A percentile compares a stretch with the other conserved stretches of the same genome.
Evolutionary conservation across 1,140 invertebrate genomes (phyloP).

Genomic region (Bursaphelenchus mucronatus): DNA sequence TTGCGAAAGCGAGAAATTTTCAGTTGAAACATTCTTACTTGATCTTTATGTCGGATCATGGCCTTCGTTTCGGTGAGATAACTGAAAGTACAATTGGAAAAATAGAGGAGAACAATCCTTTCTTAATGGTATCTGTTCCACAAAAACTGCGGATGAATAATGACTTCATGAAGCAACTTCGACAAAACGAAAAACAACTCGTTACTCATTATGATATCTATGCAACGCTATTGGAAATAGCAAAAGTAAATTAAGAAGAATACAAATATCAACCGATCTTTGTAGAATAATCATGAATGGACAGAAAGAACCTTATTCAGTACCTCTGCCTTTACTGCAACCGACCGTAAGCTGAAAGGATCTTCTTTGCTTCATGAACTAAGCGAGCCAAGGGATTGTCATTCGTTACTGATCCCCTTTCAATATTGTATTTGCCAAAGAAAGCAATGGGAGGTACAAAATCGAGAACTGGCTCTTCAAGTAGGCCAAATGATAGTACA

Average conservation of each 20-base stretch:
- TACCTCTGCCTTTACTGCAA: neutral
- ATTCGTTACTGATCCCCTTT: constrained; percentile 8
- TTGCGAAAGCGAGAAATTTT: too few species aligned
- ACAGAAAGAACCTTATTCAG: constrained; percentile 2
- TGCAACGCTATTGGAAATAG: neutral
- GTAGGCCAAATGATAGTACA: too few species aligned
- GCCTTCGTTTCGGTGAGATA: too few species aligned
- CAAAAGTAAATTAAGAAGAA: neutral
- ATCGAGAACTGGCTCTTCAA: too few species aligned
- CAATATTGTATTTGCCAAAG: constrained; percentile 9
- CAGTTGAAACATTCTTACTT: too few species aligned
- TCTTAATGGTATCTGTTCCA: neutral
- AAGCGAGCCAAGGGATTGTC: constrained; percentile 2
- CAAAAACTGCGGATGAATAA: constrained; percentile 1
- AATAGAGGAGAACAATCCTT: constrained; percentile 1
- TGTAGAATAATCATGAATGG: constrained; percentile 5
- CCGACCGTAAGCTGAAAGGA: constrained; percentile 6
- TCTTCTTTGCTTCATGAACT: constrained; percentile 1
- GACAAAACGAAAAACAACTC: neutral
- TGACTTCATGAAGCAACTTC: neutral
- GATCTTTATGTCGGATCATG: too few species aligned
- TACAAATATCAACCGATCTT: neutral
- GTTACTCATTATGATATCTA: constrained; percentile 8
- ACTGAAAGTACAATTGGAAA: too few species aligned
- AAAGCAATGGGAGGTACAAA: too few species aligned